A percentile compares a stretch with the other conserved stretches of the same genome.
These are phyloP conservation scores for Cybosia mesomella DNA, from an alignment of 2,888 invertebrate species.

Conservation along the genomic window DNA sequence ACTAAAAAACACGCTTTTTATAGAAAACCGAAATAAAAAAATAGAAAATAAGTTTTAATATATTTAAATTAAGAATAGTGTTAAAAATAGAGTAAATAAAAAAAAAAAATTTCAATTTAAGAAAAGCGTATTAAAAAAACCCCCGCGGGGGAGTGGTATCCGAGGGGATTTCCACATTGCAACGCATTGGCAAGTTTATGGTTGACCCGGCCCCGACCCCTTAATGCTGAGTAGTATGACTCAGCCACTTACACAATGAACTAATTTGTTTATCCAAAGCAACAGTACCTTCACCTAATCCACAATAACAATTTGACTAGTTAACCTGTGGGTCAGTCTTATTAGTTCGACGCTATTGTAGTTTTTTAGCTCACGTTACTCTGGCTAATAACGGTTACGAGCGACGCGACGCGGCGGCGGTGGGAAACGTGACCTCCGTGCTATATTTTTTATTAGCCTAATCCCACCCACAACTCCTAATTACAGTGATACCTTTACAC, in stretches of 20 bases:
- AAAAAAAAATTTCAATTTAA: too few species aligned
- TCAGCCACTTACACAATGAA: neutral
- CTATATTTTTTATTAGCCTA: neutral
- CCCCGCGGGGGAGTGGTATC: too few species aligned
- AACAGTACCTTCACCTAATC: slow-evolving; percentile 18
- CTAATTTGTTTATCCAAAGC: slow-evolving; percentile 19
- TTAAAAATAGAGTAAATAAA: too few species aligned
- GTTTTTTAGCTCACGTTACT: slow-evolving; percentile 21
- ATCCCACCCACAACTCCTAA: neutral
- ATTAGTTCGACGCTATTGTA: slow-evolving; percentile 27
- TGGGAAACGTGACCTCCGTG: neutral
- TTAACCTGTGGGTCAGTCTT: slow-evolving; percentile 41
- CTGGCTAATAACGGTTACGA: slow-evolving; percentile 7
- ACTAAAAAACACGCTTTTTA: too few species aligned
- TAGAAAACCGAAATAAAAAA: too few species aligned
- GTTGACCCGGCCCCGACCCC: neutral
- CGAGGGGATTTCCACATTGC: too few species aligned
- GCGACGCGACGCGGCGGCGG: neutral
- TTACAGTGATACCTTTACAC: neutral
- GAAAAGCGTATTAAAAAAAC: too few species aligned
- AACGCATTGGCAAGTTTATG: neutral
- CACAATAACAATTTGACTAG: slow-evolving; percentile 22
- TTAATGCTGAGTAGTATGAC: neutral
- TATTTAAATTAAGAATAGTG: too few species aligned
- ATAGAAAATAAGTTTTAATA: too few species aligned